Conservation (phyloP, 2,113 vertebrate species). For the Spilogale gracilis region DNA sequence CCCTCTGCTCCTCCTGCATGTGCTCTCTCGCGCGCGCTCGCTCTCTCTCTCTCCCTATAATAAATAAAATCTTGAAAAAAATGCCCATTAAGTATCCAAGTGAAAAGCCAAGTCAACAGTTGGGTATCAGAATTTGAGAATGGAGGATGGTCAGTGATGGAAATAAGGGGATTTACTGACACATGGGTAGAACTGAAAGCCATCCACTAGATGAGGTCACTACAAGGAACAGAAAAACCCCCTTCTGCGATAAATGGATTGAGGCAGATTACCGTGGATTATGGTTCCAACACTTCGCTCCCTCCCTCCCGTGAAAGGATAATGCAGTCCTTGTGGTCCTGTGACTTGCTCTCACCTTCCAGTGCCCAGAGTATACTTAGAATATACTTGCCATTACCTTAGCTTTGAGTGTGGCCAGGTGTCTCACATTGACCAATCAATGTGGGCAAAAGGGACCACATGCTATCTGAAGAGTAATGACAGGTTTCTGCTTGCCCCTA, state of each 20-base stretch:
- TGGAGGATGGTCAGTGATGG: accelerated
- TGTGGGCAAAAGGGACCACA: no score
- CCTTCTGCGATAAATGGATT: not conserved
- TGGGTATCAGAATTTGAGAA: not conserved
- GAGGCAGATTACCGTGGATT: accelerated
- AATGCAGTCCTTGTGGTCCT: not conserved
- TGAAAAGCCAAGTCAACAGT: not conserved
- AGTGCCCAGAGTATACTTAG: not conserved
- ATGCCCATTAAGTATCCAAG: no score
- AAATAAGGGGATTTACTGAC: accelerated
- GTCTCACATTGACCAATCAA: not conserved
- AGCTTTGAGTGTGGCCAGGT: accelerated
- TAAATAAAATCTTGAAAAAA: not conserved
- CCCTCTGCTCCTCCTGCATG: not conserved
- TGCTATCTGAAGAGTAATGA: not conserved
- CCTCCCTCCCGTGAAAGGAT: not conserved
- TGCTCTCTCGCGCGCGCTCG: not conserved
- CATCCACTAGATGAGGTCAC: not conserved
- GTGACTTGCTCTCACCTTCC: not conserved
- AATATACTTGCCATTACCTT: not conserved
- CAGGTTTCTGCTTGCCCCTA: no score
- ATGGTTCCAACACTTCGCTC: not conserved
- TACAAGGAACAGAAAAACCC: accelerated
- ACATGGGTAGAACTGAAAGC: not conserved
- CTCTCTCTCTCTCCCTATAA: no score